Evolutionary conservation across 2,888 invertebrate species (phyloP), one percentile per base, ranked within the genome.

Genomic region (Teleiodes luculella): DNA sequence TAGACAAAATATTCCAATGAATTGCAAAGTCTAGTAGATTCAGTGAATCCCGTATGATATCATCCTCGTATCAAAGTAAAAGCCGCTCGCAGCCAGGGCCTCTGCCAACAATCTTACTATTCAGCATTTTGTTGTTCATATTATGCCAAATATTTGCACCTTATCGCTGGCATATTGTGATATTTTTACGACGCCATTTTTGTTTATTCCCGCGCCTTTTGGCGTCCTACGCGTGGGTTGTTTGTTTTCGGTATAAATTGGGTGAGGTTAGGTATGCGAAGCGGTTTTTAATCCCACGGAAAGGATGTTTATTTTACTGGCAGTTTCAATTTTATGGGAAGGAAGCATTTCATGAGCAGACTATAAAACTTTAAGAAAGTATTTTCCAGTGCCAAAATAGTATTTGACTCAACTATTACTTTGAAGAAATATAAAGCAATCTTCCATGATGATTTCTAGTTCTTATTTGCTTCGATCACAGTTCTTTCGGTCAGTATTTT

Each of bases 111-210:
- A 77, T 80, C 73, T 79, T 70, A 77, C 80, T 76, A 78, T 80
- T 80, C 77, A 78, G 75, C 74, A 72, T 75, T n/a, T 74, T 82
- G 78, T 81, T 81, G 76, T 78, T 79, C 78, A 78, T 82, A 79
- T 84, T 80, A 56, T 76, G 84, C 82, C 82, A 85, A 83, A 82
- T 80, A 80, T 81, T 80, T 78, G 72, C 81, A 80, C 82, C 78
- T 83, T 80, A 78, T 80, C 78, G 74, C 68, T 55, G 56, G 61
- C 62, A 60, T 70, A 70, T 73, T 78, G 74, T 78, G 78, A 84
- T 80, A 78, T 76, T 77, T 80, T 79, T 80, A 79, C 68, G 77
- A 73, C 66, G 62, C 69, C 72, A 76, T 76, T 74, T 77, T 77
- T 74, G 74, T 76, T 70, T 69, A 72, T 74, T 76, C 72, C 69